Evolutionary conservation across 2,888 invertebrate species (phyloP).

Genomic region (Hyalella azteca): DNA sequence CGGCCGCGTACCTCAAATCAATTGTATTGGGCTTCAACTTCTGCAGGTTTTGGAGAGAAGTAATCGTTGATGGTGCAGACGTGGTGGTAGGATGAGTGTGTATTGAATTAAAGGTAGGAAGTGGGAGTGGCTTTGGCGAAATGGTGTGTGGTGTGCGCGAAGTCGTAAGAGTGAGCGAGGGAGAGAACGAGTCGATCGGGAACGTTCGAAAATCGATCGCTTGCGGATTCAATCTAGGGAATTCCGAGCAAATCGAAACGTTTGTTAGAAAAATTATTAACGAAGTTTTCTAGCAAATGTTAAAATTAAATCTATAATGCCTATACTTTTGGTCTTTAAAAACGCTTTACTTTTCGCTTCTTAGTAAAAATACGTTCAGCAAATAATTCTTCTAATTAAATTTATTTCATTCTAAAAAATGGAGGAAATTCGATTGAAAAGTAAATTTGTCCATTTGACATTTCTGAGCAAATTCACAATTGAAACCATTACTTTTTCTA

Average conservation of each 20-base stretch:
- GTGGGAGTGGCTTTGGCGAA: constrained; percentile 44
- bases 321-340: too few species aligned
- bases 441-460: too few species aligned
- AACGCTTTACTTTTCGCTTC: too few species aligned
- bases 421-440: too few species aligned
- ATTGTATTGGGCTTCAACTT: neutral
- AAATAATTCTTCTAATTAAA: too few species aligned
- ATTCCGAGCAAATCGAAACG: neutral
- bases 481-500: too few species aligned
- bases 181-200: constrained; percentile 39
- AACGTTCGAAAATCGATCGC: constrained; percentile 26
- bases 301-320: too few species aligned
- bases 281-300: too few species aligned
- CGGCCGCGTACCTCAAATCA: constrained; percentile 17
- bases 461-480: too few species aligned
- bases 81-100: constrained; percentile 37
- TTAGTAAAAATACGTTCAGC: too few species aligned
- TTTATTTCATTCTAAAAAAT: too few species aligned
- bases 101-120: constrained; percentile 39
- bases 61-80: constrained; percentile 42
- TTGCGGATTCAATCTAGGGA: constrained; percentile 30
- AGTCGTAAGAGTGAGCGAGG: constrained; percentile 39
- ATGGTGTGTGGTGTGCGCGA: neutral
- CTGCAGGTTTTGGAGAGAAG: constrained; percentile 39
- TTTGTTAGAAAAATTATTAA: neutral